Percentiles rank a stretch among this genome's conserved stretches.
phyloP scores from a whole-genome alignment of 2,888 invertebrate species.

The Fragum sueziense region DNA sequence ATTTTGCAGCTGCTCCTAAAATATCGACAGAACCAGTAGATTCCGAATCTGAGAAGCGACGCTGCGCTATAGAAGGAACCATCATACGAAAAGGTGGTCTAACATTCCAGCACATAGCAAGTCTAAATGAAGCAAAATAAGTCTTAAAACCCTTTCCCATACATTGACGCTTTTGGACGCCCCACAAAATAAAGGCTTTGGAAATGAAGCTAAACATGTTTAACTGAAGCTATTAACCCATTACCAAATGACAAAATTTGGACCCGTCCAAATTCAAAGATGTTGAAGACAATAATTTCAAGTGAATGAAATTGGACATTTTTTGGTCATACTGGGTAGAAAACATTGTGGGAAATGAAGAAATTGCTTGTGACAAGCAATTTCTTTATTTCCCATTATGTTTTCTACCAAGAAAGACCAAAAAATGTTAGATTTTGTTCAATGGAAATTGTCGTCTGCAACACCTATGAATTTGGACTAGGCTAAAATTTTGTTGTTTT shows the following conservation, averaged over 20 bases:
- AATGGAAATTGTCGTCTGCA: not conserved
- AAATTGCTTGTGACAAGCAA: not conserved
- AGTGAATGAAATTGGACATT: too few relatives aligned
- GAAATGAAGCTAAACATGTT: too few relatives aligned
- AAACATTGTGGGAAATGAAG: conserved; percentile 7
- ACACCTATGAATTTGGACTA: not conserved
- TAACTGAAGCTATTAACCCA: too few relatives aligned
- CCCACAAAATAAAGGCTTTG: too few relatives aligned
- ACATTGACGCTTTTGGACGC: too few relatives aligned
- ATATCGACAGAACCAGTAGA: not conserved
- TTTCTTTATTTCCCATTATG: not conserved
- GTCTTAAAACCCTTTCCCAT: too few relatives aligned
- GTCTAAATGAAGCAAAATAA: conserved; percentile 81
- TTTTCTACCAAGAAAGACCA: not conserved
- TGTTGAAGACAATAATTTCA: too few relatives aligned
- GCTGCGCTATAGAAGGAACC: conserved; percentile 75
- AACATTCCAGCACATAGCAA: conserved; percentile 83
- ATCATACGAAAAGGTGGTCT: conserved; percentile 69
- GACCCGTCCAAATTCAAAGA: too few relatives aligned
- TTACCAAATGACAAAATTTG: too few relatives aligned
- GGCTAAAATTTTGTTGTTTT: not conserved
- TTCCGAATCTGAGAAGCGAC: conserved; percentile 39
- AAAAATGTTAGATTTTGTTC: not conserved
- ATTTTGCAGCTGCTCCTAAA: not conserved
- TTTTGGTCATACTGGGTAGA: too few relatives aligned